phyloP scores from a whole-genome alignment of 2,888 invertebrate genomes.

The Diaperis boleti region DNA sequence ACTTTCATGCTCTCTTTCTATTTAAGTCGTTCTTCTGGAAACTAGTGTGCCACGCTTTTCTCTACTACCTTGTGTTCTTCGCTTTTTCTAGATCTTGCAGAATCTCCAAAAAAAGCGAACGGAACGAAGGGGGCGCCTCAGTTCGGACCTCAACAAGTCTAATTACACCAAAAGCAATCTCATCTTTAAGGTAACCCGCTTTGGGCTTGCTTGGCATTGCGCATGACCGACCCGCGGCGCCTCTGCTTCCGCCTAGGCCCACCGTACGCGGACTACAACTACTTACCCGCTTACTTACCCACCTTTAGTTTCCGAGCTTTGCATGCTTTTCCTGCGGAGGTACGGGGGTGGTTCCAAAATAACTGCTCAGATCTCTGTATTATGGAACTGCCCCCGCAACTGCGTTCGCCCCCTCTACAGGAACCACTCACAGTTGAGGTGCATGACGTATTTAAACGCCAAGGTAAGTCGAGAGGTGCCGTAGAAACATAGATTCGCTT shows the following conservation, averaged over 20 bases:
- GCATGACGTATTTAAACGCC: conserved; percentile 25
- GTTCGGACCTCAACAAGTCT: conserved; percentile 93
- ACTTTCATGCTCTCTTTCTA: conserved; percentile 38
- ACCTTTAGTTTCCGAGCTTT: conserved; percentile 19
- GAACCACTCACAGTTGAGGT: conserved; percentile 21
- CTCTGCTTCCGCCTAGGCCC: conserved; percentile 62
- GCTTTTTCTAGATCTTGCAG: conserved; percentile 98
- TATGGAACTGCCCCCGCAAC: too few species aligned
- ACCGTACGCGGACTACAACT: conserved; percentile 30
- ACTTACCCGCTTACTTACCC: conserved; percentile 6
- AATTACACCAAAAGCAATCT: conserved; percentile 97
- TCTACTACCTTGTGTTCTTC: conserved; percentile 89
- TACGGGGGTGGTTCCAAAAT: too few species aligned
- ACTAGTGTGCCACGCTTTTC: conserved; percentile 67
- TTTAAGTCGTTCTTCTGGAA: conserved; percentile 64
- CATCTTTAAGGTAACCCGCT: conserved; percentile 96
- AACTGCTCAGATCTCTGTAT: too few species aligned
- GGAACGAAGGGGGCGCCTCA: conserved; percentile 96
- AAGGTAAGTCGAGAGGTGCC: conserved; percentile 31
- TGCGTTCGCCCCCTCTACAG: too few species aligned
- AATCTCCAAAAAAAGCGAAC: conserved; percentile 99
- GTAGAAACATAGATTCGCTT: conserved; percentile 21
- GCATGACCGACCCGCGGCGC: conserved; percentile 66
- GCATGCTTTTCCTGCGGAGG: too few species aligned
- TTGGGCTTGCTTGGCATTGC: conserved; percentile 63